Conservation (phyloP, 92 coral and sea anemone genomes). For the Porites cylindrica region DNA sequence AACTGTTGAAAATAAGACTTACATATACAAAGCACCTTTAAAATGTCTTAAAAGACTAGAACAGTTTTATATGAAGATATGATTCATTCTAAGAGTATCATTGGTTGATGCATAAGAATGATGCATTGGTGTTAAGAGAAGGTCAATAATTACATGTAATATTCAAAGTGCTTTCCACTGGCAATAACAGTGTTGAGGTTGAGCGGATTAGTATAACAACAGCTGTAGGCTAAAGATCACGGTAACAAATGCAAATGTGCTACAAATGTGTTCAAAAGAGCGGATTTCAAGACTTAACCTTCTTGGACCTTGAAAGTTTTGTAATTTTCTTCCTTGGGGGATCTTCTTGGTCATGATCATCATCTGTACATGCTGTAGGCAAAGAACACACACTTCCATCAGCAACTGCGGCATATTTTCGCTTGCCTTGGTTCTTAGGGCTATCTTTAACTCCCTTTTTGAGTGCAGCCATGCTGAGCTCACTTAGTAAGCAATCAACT, state of each 20-base stretch:
- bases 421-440: constrained; percentile 74
- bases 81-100: too few species aligned
- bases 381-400: constrained; percentile 35
- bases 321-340: constrained; percentile 33
- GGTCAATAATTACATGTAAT: too few species aligned
- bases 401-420: constrained; percentile 38
- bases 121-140: too few species aligned
- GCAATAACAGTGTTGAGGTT: background rate
- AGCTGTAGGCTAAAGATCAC: background rate
- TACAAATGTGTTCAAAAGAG: background rate
- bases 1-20: too few species aligned
- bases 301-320: constrained; percentile 42
- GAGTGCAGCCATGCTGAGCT: constrained; percentile 80
- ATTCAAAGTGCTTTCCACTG: too few species aligned
- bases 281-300: background rate
- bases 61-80: too few species aligned
- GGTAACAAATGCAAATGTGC: background rate
- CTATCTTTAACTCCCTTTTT: constrained; percentile 67
- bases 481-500: constrained; percentile 82
- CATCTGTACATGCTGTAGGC: background rate
- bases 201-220: background rate
- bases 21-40: too few species aligned
- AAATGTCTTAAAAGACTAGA: too few species aligned
- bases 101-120: too few species aligned
- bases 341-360: constrained; percentile 18